Conservation (phyloP, 1,140 invertebrate species). For the Chionoecetes opilio region DNA sequence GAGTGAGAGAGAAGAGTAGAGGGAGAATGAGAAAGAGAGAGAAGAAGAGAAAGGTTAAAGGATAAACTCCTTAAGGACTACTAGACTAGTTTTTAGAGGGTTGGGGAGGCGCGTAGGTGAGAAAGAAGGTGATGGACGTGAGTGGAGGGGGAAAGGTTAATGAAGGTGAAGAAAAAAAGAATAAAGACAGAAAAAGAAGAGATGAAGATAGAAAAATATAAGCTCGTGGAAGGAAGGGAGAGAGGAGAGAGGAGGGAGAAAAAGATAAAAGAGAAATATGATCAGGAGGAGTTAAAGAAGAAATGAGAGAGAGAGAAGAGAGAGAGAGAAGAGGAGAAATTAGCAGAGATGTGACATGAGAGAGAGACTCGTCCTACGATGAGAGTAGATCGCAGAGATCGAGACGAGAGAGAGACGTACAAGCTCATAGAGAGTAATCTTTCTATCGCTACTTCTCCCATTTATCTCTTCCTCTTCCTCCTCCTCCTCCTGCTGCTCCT, state of each 20-base stretch:
- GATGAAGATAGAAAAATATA: not conserved
- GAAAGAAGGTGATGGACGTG: not conserved
- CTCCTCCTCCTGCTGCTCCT: not conserved
- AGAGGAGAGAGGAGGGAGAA: not conserved
- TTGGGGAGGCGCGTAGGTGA: not conserved
- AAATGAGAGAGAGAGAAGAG: slow-evolving; percentile 44
- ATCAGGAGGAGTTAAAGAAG: not conserved
- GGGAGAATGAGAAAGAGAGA: not conserved
- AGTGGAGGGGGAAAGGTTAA: not conserved
- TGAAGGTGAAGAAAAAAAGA: not conserved
- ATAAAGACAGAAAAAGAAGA: not conserved
- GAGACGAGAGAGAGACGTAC: slow-evolving; percentile 41
- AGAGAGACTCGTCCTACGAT: too few species aligned
- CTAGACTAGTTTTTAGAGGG: not conserved
- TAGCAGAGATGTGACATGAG: too few species aligned
- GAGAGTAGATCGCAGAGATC: too few species aligned
- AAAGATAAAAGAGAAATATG: slow-evolving; percentile 25
- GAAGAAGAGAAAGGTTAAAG: not conserved
- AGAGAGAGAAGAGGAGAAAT: not conserved
- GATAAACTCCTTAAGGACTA: not conserved
- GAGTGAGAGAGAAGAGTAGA: not conserved
- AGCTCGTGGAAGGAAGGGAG: not conserved
- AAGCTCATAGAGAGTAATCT: slow-evolving; percentile 11
- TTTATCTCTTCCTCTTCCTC: slow-evolving; percentile 10
- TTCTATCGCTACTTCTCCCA: not conserved